These are phyloP conservation scores for Mactromeris polynyma DNA, from an alignment of 2,888 invertebrate species.

Conservation along the genomic window DNA sequence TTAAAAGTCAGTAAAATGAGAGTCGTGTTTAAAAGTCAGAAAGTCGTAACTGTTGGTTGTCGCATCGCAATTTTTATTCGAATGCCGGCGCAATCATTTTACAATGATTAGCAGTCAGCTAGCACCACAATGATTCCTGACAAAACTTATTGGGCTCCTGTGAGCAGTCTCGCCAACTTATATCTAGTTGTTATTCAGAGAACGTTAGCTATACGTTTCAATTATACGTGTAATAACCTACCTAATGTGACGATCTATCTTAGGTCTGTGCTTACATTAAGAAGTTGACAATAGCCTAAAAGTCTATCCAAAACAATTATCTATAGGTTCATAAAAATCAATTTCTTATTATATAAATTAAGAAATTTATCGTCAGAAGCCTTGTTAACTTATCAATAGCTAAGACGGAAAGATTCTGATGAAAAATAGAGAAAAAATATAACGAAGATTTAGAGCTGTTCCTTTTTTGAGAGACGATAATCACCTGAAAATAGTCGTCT, in stretches of 20 bases:
- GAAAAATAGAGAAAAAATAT: background rate
- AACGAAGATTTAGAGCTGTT: background rate
- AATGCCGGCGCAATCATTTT: background rate
- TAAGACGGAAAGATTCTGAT: background rate
- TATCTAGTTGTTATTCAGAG: slow-evolving; percentile 14
- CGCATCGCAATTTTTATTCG: background rate
- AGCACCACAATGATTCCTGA: background rate
- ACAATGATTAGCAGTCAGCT: background rate
- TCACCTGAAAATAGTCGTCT: background rate
- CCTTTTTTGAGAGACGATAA: background rate
- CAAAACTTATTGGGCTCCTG: background rate
- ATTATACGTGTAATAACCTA: slow-evolving; percentile 50
- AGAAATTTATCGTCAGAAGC: slow-evolving; percentile 12
- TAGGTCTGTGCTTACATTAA: background rate
- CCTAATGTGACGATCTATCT: slow-evolving; percentile 35
- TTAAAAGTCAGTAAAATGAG: no score
- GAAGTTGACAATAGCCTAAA: slow-evolving; percentile 14
- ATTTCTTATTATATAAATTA: slow-evolving; percentile 20
- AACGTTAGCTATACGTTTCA: slow-evolving; percentile 45
- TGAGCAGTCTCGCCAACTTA: background rate
- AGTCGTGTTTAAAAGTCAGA: background rate
- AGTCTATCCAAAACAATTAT: slow-evolving; percentile 13
- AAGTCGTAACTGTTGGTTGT: background rate
- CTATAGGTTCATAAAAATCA: slow-evolving; percentile 15
- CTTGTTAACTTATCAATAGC: slow-evolving; percentile 7